Conservation (phyloP, 2,113 vertebrate genomes). For the Ginglymostoma cirratum region DNA sequence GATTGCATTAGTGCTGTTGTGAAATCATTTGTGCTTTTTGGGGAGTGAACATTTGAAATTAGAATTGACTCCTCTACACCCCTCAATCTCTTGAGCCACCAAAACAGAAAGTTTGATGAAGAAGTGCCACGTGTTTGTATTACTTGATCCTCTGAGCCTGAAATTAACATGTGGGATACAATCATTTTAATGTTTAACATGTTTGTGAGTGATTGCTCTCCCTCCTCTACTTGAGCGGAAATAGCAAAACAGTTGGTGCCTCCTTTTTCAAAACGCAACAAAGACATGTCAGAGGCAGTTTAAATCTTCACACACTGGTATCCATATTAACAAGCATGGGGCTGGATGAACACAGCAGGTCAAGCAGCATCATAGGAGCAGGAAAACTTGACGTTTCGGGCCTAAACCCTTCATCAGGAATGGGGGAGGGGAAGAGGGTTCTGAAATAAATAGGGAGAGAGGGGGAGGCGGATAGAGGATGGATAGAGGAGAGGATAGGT, state of each 20-base stretch:
- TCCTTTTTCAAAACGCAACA: not conserved
- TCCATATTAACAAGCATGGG: no score
- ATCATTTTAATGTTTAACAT: not conserved
- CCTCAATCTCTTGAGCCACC: not conserved
- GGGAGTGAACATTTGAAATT: not conserved
- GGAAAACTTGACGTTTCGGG: no score
- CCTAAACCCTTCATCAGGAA: no score
- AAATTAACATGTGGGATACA: not conserved
- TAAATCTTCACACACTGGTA: not conserved
- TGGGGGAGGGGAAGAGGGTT: no score
- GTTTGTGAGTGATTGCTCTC: not conserved
- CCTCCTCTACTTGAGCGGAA: not conserved
- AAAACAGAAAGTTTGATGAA: not conserved
- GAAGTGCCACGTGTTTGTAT: not conserved
- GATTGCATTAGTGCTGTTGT: not conserved
- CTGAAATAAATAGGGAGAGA: no score
- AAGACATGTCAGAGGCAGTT: not conserved
- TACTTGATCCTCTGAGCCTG: not conserved
- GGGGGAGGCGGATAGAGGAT: no score
- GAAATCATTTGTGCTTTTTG: not conserved
- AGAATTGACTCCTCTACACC: not conserved
- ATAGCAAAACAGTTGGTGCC: not conserved
- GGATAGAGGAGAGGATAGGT: no score
- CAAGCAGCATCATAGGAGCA: no score
- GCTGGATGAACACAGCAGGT: no score